A percentile compares a stretch with the other conserved stretches of the same genome.
Conservation (phyloP, 2,888 invertebrate genomes). For the Aromia moschata region DNA sequence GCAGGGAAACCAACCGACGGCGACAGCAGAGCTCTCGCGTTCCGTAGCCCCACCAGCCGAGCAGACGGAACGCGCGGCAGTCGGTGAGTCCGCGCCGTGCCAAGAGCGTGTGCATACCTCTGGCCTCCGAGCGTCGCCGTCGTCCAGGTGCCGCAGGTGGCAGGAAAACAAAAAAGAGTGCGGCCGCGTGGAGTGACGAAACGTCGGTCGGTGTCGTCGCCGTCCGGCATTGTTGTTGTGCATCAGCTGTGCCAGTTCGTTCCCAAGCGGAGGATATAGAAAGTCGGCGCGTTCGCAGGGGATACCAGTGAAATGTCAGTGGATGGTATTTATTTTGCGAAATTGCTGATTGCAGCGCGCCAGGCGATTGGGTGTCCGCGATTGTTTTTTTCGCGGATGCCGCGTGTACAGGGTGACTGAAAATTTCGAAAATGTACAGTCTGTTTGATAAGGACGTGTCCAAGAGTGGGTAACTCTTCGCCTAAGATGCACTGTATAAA, state of each 20-base stretch:
- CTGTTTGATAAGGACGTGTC: no score
- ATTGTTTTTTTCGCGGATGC: background rate
- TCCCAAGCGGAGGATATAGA: conserved; percentile 31
- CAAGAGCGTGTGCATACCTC: background rate
- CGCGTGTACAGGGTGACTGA: conserved; percentile 13
- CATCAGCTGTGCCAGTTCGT: conserved; percentile 25
- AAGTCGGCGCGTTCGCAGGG: conserved; percentile 25
- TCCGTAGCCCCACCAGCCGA: conserved; percentile 10
- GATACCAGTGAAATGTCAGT: conserved; percentile 11
- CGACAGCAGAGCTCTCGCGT: conserved; percentile 3
- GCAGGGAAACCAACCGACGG: conserved; percentile 5
- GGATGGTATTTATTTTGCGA: conserved; percentile 35
- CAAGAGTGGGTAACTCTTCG: no score
- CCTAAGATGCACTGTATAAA: no score
- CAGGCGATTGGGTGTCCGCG: conserved; percentile 20
- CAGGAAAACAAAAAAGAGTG: background rate
- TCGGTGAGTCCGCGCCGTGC: conserved; percentile 16
- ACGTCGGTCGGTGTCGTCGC: no score
- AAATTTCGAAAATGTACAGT: no score
- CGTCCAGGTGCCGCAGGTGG: conserved; percentile 15
- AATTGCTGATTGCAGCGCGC: conserved; percentile 29
- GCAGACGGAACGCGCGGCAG: conserved; percentile 19
- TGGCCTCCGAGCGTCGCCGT: no score
- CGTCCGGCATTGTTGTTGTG: conserved; percentile 34
- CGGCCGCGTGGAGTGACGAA: conserved; percentile 26